A percentile compares a stretch with the other conserved stretches of the same genome.
Conservation (phyloP, 1,140 invertebrate genomes). For the Lucilia cuprina region DNA sequence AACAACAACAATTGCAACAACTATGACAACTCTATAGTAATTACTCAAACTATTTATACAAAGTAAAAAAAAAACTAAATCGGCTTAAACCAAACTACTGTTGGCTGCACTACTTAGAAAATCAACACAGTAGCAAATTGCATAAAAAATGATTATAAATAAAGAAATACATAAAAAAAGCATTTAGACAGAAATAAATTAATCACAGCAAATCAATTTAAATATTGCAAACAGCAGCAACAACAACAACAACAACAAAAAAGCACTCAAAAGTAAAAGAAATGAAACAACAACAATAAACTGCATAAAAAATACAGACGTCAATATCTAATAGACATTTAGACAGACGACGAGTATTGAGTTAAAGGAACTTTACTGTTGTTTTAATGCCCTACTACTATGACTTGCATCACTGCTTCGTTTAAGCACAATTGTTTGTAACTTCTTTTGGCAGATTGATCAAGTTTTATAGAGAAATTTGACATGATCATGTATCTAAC, state of each 20-base stretch:
- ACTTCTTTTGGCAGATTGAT: too few relatives aligned
- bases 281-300: neutral
- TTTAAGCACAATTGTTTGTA: too few relatives aligned
- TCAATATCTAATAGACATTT: neutral
- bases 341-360: neutral
- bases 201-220: conserved; percentile 8
- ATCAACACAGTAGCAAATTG: neutral
- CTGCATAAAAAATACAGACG: neutral
- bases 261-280: neutral
- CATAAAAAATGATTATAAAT: neutral
- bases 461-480: too few relatives aligned
- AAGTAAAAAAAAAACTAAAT: neutral
- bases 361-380: neutral
- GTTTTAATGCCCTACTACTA: too few relatives aligned
- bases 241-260: neutral
- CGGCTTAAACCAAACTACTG: neutral
- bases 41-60: neutral
- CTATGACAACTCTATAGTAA: neutral
- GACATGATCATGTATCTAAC: too few relatives aligned
- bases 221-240: neutral
- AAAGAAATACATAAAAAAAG: neutral
- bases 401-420: too few relatives aligned
- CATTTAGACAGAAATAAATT: neutral
- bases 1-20: neutral
- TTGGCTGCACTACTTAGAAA: neutral